Evolutionary conservation across 1,140 invertebrate species (phyloP).

Genomic region (Acromyrmex charruanus): DNA sequence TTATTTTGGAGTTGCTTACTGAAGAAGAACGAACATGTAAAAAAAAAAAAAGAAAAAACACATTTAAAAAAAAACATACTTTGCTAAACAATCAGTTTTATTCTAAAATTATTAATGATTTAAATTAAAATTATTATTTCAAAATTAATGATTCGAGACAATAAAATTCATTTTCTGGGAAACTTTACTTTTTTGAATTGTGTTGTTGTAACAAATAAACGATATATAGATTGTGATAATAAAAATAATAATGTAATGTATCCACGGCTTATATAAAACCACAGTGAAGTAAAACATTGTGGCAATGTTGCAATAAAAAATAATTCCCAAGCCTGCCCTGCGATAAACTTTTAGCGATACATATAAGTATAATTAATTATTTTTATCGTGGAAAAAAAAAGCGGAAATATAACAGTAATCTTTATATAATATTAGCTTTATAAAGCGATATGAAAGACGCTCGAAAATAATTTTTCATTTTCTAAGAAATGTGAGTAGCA

Average conservation of each 20-base stretch:
- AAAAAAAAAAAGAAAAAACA: too few relatives aligned
- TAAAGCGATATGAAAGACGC: not conserved
- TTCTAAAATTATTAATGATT: too few relatives aligned
- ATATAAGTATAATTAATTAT: slow-evolving; percentile 36
- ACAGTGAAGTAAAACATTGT: not conserved
- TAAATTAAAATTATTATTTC: too few relatives aligned
- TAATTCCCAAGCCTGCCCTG: not conserved
- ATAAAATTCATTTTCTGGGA: too few relatives aligned
- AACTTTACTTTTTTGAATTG: too few relatives aligned
- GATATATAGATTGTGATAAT: not conserved
- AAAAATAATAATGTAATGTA: slow-evolving; percentile 4
- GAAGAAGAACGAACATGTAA: too few relatives aligned
- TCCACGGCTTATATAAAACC: slow-evolving; percentile 6
- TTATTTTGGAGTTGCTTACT: too few relatives aligned
- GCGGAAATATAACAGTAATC: not conserved
- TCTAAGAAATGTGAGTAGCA: not conserved
- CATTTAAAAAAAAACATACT: too few relatives aligned
- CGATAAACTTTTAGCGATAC: not conserved
- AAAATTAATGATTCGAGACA: too few relatives aligned
- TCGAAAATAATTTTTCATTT: not conserved
- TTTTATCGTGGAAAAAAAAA: slow-evolving; percentile 22
- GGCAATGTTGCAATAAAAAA: slow-evolving; percentile 12
- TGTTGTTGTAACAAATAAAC: too few relatives aligned
- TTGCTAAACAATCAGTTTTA: too few relatives aligned
- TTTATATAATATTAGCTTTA: not conserved